Evolutionary conservation across 2,113 vertebrate genomes (phyloP).

Genomic region (Eulemur rufifrons): DNA sequence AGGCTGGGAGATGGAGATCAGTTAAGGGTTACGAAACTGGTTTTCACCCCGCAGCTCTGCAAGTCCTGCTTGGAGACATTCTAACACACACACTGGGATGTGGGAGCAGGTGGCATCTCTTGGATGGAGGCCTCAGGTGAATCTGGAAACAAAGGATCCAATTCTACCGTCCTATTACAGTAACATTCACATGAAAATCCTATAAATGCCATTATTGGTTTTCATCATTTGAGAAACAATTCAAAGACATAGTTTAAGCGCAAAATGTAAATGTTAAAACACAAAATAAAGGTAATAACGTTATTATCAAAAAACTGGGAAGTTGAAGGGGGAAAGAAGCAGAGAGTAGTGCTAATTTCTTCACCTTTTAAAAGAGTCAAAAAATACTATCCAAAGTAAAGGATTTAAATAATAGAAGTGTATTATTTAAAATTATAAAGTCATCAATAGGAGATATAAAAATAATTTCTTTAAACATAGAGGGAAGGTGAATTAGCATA

Average conservation of each 20-base stretch:
- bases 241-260: not conserved
- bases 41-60: constrained; percentile 16
- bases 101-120: not conserved
- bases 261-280: constrained; percentile 4
- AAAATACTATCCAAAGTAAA: not conserved
- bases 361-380: not conserved
- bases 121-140: not conserved
- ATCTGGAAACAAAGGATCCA: not conserved
- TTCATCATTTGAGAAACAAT: not conserved
- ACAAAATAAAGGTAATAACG: not conserved
- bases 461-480: not conserved
- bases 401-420: not conserved
- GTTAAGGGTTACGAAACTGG: constrained; percentile 39
- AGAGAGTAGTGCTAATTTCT: not conserved
- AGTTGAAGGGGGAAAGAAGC: not conserved
- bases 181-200: not conserved
- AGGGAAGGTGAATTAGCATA: not conserved
- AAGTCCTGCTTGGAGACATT: not conserved
- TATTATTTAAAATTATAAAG: constrained; percentile 28
- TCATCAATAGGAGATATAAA: not conserved
- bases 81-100: not conserved
- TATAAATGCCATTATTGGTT: not conserved
- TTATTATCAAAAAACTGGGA: not conserved
- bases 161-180: not conserved
- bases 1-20: not conserved